Base-by-base conservation (phyloP, 1,140 invertebrate species). In the Dreissena polymorpha region DNA sequence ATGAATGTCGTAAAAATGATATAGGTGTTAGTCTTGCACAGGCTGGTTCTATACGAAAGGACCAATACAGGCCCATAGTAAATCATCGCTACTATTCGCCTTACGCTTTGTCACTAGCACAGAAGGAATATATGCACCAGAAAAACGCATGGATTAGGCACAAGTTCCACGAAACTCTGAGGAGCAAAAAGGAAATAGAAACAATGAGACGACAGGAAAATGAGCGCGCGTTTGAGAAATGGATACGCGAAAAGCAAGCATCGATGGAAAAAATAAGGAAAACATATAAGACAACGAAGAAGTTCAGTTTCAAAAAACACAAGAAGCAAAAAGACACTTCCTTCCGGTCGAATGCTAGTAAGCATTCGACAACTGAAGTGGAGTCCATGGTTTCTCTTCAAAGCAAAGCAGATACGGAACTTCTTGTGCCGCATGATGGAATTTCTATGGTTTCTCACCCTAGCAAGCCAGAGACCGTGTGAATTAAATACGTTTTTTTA, bases 61-160 rank as follows among this genome's bases (percentile, higher is more conserved):
- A 50, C 10, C 57, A 23, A 60, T 23, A 60, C 21, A 77, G 27
- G 50, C n/a, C 64, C 8, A 53, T 68, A 0, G 12, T 51, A 18
- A 53, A 51, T 21, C 67, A 50, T n/a, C 65, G 75, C n/a, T 77
- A 77, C n/a, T 50, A 77, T 49, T 77, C 75, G 14, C 75, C 75
- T 23, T 77, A 77, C 67, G 75, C 75, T 10, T 27, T 77, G 64
- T 68, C 75, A 18, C 29, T 27, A 6, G 51, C 63, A n/a, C 75
- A 77, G 21, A 77, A 68, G 51, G 50, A 53, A 8, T 77, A 77
- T 25, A 13, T 64, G 16, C 27, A 21, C 49, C 7, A 23, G 64
- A 77, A 67, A 53, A 29, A 29, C 10, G 39, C 63, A 7, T 77
- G 75, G 75, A 55, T 77, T 12, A n/a, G 39, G 18, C 10, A 68